Base-by-base conservation (phyloP, 2,797 vertebrate species). In the Coccyzus lansbergi region DNA sequence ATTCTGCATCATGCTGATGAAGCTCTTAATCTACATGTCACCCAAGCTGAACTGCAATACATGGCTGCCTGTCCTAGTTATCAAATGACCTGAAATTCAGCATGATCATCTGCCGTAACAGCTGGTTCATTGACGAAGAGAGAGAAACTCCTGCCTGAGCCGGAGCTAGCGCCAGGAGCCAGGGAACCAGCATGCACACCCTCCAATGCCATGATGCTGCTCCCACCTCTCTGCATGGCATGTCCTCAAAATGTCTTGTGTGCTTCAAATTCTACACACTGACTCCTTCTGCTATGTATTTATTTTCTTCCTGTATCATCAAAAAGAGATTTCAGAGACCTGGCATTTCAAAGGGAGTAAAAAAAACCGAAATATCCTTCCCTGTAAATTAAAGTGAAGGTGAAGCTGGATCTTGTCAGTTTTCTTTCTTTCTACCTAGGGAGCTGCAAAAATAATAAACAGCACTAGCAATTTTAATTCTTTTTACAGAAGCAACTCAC, bases 71-170 rank as follows among this genome's bases (percentile, higher is more conserved):
- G 90, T 77, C 93, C 95, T 51, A 93, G 60, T 96, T 97, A 96
- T 95, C 93, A 94, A 97, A 94, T 97, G 94, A 96, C 92, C 96
- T 95, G 95, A 96, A 97, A 96, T 93, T 67, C 70, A 92, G 92
- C 90, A 74, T 9, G 49, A 78, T 85, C 89, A 90, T 91, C 95
- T 95, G 93, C 90, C 15, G 2, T 18, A 91, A 75, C 96, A 97
- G 94, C 92, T 92, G 92, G 70, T 52, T 94, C 92, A 67, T 38
- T 75, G 87, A 86, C 4, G 7, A 87, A 7, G 56, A 48, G 67
- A 48, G 67, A 85, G 80, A 28, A 92, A 26, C 52, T 80, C 83
- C 85, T 74, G 80, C 84, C 90, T 53, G 90, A 92, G 65, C 9
- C n/a, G 4, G 58, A 78, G 87, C 74, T 91, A 90, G 87, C 4